Evolutionary conservation across 2,113 vertebrate species (phyloP), one percentile per base, ranked within the genome.

Genomic region (Pteropus alecto): DNA sequence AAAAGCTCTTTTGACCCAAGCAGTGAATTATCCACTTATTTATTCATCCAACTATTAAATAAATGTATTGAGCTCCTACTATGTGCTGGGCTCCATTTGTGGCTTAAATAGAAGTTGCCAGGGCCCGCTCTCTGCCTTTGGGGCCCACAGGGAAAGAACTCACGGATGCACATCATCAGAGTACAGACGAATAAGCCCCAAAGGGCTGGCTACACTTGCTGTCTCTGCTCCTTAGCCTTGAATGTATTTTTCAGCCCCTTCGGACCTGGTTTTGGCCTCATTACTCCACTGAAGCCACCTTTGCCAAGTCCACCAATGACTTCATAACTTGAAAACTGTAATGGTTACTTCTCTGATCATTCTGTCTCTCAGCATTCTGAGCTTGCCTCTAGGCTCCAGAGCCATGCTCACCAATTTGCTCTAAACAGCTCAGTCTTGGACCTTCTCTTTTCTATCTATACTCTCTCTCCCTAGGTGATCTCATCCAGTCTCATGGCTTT

Each of bases 401-500:
- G 46, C 67, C 83, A n/a, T 7, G 11, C 35, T 93, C 46, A 1
- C 46, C 1, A 3, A 0, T 73, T 33, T 48, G 61, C 74, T 92
- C 56, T 33, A 38, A 21, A 46, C 79, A 63, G 82, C 93, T 94
- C 76, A 65, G 95, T 51, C 73, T 77, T 51, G 87, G 96, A 90
- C 92, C 84, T 91, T 94, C 90, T 93, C 95, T 73, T 89, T 82
- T 58, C 95, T 92, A 77, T 94, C 94, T 96, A 81, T 81, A 95
- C 83, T 87, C 92, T 58, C 30, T 89, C 81, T 96, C 93, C 82
- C 61, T 93, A 95, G 91, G 97, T 97, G 97, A 98, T 97, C 96
- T 97, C 97, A 98, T 97, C 95, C 54, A 87, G 54, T 63, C 81
- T 85, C 90, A 21, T 58, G 96, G 94, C 96, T 98, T 97, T 96